phyloP scores from a whole-genome alignment of 2,888 invertebrate species.

The Sesamia inferens region DNA sequence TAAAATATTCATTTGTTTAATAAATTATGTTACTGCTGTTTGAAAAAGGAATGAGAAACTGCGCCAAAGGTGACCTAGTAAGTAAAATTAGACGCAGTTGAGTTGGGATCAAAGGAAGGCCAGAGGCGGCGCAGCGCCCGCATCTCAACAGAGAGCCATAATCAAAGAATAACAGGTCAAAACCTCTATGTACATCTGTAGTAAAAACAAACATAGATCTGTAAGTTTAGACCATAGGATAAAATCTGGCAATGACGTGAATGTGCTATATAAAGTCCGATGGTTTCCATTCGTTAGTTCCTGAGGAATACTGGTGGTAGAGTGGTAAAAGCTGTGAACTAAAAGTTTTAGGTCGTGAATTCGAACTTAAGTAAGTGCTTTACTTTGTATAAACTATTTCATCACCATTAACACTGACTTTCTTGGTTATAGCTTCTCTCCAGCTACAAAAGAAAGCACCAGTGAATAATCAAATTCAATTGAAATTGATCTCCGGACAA shows the following conservation, averaged over 20 bases:
- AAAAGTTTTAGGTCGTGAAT: no score
- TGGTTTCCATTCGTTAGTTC: background rate
- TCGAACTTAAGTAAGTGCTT: no score
- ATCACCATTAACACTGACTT: background rate
- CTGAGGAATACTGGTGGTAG: no score
- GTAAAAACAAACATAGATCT: slow-evolving; percentile 32
- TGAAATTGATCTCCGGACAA: background rate
- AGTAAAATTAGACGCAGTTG: slow-evolving; percentile 68
- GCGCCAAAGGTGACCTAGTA: slow-evolving; percentile 67
- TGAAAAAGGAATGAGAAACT: slow-evolving; percentile 47
- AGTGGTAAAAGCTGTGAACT: no score
- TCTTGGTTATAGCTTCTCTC: background rate
- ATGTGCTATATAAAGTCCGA: background rate
- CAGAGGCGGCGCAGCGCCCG: slow-evolving; percentile 52
- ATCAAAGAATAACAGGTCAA: slow-evolving; percentile 59
- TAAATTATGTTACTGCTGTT: slow-evolving; percentile 13
- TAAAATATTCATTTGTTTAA: slow-evolving; percentile 1
- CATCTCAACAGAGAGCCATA: slow-evolving; percentile 50
- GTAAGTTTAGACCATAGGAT: background rate
- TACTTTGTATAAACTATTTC: no score
- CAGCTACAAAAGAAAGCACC: background rate
- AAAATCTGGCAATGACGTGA: background rate
- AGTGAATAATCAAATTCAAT: background rate
- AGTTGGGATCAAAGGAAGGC: slow-evolving; percentile 64
- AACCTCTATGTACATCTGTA: slow-evolving; percentile 35